Conservation (phyloP, 1,140 invertebrate genomes). For the Lutraria rhynchaena region DNA sequence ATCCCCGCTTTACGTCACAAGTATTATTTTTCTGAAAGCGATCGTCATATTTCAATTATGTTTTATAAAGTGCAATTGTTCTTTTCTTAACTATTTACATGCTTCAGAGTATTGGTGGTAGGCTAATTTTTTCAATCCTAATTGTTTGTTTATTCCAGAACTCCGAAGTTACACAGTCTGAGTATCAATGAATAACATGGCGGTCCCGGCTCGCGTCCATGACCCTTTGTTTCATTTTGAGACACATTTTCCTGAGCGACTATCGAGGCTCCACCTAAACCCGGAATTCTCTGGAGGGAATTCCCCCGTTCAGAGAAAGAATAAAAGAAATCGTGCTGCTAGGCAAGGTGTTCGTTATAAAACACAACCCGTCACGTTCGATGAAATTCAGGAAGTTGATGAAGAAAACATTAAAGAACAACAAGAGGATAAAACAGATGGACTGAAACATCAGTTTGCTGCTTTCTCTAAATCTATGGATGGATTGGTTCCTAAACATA, state of each 20-base stretch:
- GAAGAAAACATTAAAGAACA: slow-evolving; percentile 73
- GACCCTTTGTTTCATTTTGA: slow-evolving; percentile 85
- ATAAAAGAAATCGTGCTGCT: slow-evolving; percentile 60
- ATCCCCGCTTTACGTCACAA: too few species aligned
- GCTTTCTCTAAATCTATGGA: slow-evolving; percentile 84
- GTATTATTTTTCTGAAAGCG: too few species aligned
- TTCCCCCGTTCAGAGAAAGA: slow-evolving; percentile 65
- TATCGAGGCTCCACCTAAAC: slow-evolving; percentile 85
- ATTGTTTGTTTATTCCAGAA: too few species aligned
- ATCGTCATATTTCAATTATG: too few species aligned
- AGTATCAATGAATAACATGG: slow-evolving; percentile 46
- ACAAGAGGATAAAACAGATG: slow-evolving; percentile 58
- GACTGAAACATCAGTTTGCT: slow-evolving; percentile 73
- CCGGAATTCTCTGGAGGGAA: slow-evolving; percentile 65
- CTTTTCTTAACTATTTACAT: too few species aligned
- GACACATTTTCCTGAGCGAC: slow-evolving; percentile 88
- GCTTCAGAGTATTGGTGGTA: too few species aligned
- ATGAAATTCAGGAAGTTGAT: slow-evolving; percentile 87
- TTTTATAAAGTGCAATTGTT: too few species aligned
- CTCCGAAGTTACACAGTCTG: too few species aligned
- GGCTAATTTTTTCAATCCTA: too few species aligned
- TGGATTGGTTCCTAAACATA: slow-evolving; percentile 81
- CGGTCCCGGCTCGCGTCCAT: slow-evolving; percentile 63
- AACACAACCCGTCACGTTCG: slow-evolving; percentile 89
- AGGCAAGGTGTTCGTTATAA: slow-evolving; percentile 84